Conservation (phyloP, 2,888 invertebrate species). For the Lasioglossum figueresi region DNA sequence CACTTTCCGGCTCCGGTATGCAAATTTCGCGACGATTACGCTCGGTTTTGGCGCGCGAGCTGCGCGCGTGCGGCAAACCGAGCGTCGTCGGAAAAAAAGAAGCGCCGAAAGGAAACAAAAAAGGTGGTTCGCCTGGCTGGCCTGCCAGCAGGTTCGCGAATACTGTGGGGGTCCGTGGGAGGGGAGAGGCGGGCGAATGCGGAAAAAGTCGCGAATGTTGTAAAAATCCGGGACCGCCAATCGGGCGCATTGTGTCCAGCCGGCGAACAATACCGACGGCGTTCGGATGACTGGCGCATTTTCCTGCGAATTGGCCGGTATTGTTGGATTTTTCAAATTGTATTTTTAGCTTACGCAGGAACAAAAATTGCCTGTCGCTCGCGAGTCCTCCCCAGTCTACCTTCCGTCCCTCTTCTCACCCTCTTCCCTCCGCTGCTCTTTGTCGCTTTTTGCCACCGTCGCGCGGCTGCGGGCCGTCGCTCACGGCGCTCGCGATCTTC, state of each 20-base stretch:
- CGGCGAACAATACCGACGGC: slow-evolving; percentile 78
- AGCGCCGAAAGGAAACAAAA: slow-evolving; percentile 64
- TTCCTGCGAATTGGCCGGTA: slow-evolving; percentile 76
- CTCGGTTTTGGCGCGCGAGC: slow-evolving; percentile 60
- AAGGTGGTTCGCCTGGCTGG: slow-evolving; percentile 56
- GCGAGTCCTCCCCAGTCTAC: slow-evolving; percentile 47
- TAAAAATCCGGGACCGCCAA: slow-evolving; percentile 81
- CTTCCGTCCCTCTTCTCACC: background rate
- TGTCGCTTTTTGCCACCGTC: background rate
- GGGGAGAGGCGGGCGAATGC: slow-evolving; percentile 20
- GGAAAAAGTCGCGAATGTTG: slow-evolving; percentile 78
- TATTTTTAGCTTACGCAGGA: slow-evolving; percentile 72
- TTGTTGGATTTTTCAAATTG: slow-evolving; percentile 78
- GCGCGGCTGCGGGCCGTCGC: slow-evolving; percentile 34
- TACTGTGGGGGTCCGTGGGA: background rate
- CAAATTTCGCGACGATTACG: slow-evolving; percentile 82
- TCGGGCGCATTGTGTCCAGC: slow-evolving; percentile 81
- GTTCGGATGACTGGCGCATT: slow-evolving; percentile 72
- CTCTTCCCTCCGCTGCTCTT: slow-evolving; percentile 19
- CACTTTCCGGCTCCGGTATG: slow-evolving; percentile 79
- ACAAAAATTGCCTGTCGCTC: slow-evolving; percentile 66
- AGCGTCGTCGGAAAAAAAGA: slow-evolving; percentile 57
- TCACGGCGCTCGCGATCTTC: slow-evolving; percentile 31
- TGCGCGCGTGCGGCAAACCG: slow-evolving; percentile 62
- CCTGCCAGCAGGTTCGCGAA: slow-evolving; percentile 21